Evolutionary conservation across 2,888 invertebrate species (phyloP), one percentile per base, ranked within the genome.

Genomic region (Rapana venosa): DNA sequence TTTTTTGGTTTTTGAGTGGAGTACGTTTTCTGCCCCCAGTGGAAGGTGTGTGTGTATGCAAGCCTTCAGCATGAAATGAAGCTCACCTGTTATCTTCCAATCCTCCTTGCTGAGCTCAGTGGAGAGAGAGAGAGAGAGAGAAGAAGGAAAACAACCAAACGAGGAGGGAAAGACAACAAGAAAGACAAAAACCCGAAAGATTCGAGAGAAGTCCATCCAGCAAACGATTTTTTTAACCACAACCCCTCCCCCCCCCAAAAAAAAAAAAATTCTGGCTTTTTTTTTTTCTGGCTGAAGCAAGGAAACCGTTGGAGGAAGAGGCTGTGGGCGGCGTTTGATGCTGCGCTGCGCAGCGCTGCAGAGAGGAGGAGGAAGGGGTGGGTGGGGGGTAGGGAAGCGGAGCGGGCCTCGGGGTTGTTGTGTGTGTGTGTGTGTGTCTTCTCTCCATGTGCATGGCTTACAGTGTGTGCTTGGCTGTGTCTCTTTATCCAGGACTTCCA

Each of bases 391-490:
- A n/a, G n/a, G n/a, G n/a, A 61, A 11, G 17, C 61, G 11, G 61
- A 15, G 61, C 17, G 61, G 61, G 61, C 61, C 61, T 74, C 35
- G 58, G 79, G 8, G 47, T 47, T 85, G 47, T 70, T 84, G 89
- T 30, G 36, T 35, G n/a, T n/a, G n/a, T n/a, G n/a, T n/a, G n/a
- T n/a, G n/a, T n/a, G n/a, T n/a, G n/a, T n/a, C n/a, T n/a, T n/a
- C n/a, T n/a, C n/a, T 85, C 36, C 11, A 74, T 91, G 91, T 94
- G 95, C 95, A 95, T 94, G 94, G 94, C 94, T 94, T 94, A 92
- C 91, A 91, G 91, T 93, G 92, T 91, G 92, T 92, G 92, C 91
- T 91, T 92, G 91, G 92, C 92, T 92, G 92, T 93, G 92, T 93
- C 92, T 93, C 92, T 93, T 91, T 95, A 95, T 90, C 88, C 88